A percentile compares a stretch with the other conserved stretches of the same genome.
phyloP scores from a whole-genome alignment of 2,888 invertebrate genomes.

The Cylloceria caligata region DNA sequence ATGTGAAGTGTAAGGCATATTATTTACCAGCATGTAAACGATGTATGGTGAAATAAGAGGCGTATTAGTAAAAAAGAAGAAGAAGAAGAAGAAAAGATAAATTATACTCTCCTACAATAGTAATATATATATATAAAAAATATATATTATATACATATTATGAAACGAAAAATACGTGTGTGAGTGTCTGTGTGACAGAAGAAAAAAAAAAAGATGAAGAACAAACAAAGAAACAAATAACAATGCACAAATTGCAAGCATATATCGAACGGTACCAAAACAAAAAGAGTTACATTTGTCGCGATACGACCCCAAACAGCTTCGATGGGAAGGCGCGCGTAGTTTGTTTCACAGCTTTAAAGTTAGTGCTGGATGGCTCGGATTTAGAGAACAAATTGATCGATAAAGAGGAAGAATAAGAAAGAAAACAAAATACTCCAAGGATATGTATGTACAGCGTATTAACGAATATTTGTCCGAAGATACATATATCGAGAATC shows the following conservation, averaged over 20 bases:
- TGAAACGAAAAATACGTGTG: slow-evolving; percentile 60
- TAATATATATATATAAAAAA: slow-evolving; percentile 63
- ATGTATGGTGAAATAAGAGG: slow-evolving; percentile 70
- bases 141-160: slow-evolving; percentile 69
- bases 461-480: slow-evolving; percentile 80
- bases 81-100: slow-evolving; percentile 32
- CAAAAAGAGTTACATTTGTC: slow-evolving; percentile 45
- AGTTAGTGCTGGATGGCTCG: slow-evolving; percentile 59
- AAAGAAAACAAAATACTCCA: slow-evolving; percentile 77
- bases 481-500: slow-evolving; percentile 80
- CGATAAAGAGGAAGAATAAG: slow-evolving; percentile 28
- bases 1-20: slow-evolving; percentile 69
- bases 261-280: slow-evolving; percentile 56
- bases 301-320: slow-evolving; percentile 48
- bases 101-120: slow-evolving; percentile 67
- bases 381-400: slow-evolving; percentile 55
- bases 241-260: slow-evolving; percentile 72
- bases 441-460: slow-evolving; percentile 83
- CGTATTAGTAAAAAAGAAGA: slow-evolving; percentile 67
- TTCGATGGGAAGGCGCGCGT: slow-evolving; percentile 64
- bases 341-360: slow-evolving; percentile 74
- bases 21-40: slow-evolving; percentile 70
- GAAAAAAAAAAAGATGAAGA: slow-evolving; percentile 12
- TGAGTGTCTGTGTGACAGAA: slow-evolving; percentile 70
- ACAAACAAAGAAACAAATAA: slow-evolving; percentile 47